phyloP scores from a whole-genome alignment of 1,140 invertebrate species.

The Rhyzopertha dominica region DNA sequence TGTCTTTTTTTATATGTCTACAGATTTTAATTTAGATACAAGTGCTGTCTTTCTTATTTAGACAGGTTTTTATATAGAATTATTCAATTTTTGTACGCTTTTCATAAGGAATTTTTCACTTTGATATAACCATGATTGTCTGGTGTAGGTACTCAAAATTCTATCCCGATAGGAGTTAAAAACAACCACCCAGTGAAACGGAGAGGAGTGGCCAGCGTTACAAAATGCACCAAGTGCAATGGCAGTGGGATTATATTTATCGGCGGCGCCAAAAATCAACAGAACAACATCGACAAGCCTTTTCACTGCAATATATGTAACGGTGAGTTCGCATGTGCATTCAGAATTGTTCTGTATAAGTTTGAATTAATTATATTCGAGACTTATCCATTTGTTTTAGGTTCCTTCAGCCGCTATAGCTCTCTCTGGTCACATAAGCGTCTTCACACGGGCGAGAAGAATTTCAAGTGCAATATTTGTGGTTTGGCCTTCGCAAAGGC shows the following conservation, averaged over 20 bases:
- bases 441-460: slow-evolving; percentile 81
- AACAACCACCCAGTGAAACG: slow-evolving; percentile 74
- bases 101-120: neutral
- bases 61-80: neutral
- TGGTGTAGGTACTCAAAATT: slow-evolving; percentile 47
- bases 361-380: no score
- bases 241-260: slow-evolving; percentile 81
- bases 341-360: no score
- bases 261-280: slow-evolving; percentile 52
- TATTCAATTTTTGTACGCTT: slow-evolving; percentile 14
- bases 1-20: no score
- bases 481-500: slow-evolving; percentile 89
- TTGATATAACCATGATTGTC: slow-evolving; percentile 32
- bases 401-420: slow-evolving; percentile 75
- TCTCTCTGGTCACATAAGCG: slow-evolving; percentile 82
- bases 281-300: slow-evolving; percentile 66
- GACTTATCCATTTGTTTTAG: slow-evolving; percentile 19
- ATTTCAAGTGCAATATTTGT: slow-evolving; percentile 89
- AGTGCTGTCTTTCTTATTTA: no score
- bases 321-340: no score
- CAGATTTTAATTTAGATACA: no score
- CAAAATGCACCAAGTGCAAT: slow-evolving; percentile 82
- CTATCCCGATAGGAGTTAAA: slow-evolving; percentile 44
- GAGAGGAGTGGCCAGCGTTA: slow-evolving; percentile 72
- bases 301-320: slow-evolving; percentile 85